Conservation (phyloP, 2,797 vertebrate genomes). For the Neopelma chrysocephalum region DNA sequence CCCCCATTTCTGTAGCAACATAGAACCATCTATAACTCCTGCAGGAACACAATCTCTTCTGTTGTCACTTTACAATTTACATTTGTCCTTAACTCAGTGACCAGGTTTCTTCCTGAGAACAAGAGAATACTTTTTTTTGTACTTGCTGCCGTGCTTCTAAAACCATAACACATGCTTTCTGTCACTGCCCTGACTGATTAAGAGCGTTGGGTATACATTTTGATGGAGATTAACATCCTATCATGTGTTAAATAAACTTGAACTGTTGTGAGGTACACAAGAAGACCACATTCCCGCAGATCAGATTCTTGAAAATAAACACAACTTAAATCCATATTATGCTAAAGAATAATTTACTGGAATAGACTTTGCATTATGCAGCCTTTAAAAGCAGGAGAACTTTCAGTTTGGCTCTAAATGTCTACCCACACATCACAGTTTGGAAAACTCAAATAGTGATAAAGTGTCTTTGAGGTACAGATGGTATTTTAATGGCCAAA, state of each 20-base stretch:
- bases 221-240: not conserved
- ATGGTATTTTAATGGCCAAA: conserved; percentile 1
- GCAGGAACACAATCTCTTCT: not conserved
- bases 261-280: not conserved
- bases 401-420: not conserved
- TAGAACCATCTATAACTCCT: not conserved
- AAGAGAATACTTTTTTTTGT: not conserved
- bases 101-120: not conserved
- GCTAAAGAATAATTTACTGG: not conserved
- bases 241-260: not conserved
- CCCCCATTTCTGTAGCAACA: not conserved
- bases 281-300: not conserved
- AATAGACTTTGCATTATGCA: not conserved
- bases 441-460: not conserved
- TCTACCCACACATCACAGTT: not conserved
- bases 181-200: not conserved
- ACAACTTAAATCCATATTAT: not conserved
- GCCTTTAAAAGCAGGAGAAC: not conserved
- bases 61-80: not conserved
- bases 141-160: not conserved
- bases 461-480: not conserved
- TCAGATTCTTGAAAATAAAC: not conserved
- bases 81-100: not conserved
- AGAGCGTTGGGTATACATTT: not conserved
- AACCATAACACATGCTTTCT: not conserved